Base-by-base conservation (phyloP, 2,113 vertebrate genomes). In the Osmerus mordax region DNA sequence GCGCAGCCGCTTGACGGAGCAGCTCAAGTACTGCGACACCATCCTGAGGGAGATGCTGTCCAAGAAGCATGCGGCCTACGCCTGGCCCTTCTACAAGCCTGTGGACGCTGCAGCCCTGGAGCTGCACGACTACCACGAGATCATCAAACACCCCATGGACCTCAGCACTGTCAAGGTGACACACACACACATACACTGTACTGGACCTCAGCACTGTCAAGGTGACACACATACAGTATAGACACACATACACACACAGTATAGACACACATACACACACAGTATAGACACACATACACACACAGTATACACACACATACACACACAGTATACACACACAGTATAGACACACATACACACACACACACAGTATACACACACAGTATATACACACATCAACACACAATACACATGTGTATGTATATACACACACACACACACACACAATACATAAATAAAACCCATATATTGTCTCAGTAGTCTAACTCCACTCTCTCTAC, bases 81-180 rank as follows among this genome's bases (percentile, higher is more conserved):
- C 97, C 0, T 99, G 97, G 97, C 97, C 97, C 32, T 99, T 99
- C 89, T 98, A 98, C 91, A 93, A 94, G 81, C 97, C 97, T 0
- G 96, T 99, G n/a, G 96, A 99, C 0, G 94, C 94, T 0, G 91
- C 94, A 84, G 96, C 94, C 8, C 92, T 99, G 84, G 92, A 94
- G 74, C 91, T 99, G 41, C 95, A 96, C 0, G 96, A 99, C 83
- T 99, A 99, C 88, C 97, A 97, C 0, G 93, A 98, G 72, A 97
- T 99, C 88, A 96, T 99, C 92, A 99, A 98, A 87, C 93, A 95
- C 88, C 97, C 97, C 21, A 99, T 99, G 97, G 97, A 98, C 84
- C 96, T 99, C 83, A 93, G 96, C 89, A 97, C 95, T 32, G 94
- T 99, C 59, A 97, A 98, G 90, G 97, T 98, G 87, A 0, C 89